Conservation (phyloP, 2,113 vertebrate species). For the Dasyurus viverrinus region DNA sequence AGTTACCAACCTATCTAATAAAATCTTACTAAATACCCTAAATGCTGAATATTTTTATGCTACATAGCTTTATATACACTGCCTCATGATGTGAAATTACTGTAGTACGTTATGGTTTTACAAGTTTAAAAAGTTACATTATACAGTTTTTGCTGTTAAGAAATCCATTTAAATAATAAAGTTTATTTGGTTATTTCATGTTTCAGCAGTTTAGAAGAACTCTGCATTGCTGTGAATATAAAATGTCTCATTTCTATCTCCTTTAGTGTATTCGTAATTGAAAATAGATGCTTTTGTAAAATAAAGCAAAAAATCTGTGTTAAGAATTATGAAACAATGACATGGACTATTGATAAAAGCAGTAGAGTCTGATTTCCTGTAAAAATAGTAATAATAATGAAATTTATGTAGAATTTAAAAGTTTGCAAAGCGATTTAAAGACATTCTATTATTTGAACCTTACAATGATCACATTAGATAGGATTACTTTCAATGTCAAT, state of each 20-base stretch:
- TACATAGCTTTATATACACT: slow-evolving; percentile 47
- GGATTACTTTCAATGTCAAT: neutral
- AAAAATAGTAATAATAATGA: neutral
- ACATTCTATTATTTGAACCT: neutral
- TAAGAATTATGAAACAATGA: slow-evolving; percentile 25
- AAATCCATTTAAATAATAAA: slow-evolving; percentile 71
- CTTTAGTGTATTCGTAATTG: slow-evolving; percentile 32
- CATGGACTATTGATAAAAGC: neutral
- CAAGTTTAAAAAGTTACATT: slow-evolving; percentile 64
- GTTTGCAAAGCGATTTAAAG: neutral
- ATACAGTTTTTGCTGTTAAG: slow-evolving; percentile 61
- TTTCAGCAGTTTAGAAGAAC: slow-evolving; percentile 67
- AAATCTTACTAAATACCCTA: slow-evolving; percentile 26
- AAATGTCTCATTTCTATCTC: slow-evolving; percentile 46
- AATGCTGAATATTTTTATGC: slow-evolving; percentile 57
- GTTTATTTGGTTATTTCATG: slow-evolving; percentile 73
- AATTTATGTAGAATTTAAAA: neutral
- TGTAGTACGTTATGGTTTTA: slow-evolving; percentile 58
- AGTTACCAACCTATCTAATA: slow-evolving; percentile 43
- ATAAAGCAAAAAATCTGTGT: neutral
- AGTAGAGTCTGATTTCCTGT: neutral
- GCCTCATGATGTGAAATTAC: slow-evolving; percentile 37
- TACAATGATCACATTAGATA: neutral
- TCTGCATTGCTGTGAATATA: slow-evolving; percentile 45
- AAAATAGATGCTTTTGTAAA: slow-evolving; percentile 40